phyloP scores from a whole-genome alignment of 2,113 vertebrate species.

The Corythaeola cristata region DNA sequence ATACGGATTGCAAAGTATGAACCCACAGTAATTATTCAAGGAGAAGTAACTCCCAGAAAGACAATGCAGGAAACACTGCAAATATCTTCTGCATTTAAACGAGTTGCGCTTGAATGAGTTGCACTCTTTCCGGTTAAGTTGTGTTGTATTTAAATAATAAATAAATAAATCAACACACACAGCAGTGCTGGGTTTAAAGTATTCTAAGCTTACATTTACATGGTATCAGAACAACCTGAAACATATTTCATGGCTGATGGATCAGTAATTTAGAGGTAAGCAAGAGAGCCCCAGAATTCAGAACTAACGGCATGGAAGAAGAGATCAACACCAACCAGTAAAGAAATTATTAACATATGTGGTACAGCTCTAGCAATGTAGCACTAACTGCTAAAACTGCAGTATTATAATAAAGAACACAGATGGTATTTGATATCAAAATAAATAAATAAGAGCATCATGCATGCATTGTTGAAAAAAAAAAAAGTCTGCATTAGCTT shows the following conservation, averaged over 20 bases:
- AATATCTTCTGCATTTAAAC: neutral
- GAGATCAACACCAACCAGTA: neutral
- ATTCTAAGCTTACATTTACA: neutral
- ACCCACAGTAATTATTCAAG: neutral
- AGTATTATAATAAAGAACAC: neutral
- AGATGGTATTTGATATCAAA: slow-evolving; percentile 19
- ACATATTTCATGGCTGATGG: neutral
- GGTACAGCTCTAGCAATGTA: neutral
- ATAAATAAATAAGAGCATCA: slow-evolving; percentile 5
- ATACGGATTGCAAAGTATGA: neutral
- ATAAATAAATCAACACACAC: neutral
- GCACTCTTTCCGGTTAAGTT: neutral
- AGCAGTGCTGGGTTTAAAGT: neutral
- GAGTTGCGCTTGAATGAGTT: neutral
- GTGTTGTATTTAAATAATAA: neutral
- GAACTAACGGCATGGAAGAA: neutral
- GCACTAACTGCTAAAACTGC: neutral
- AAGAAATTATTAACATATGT: slow-evolving; percentile 20
- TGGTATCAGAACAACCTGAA: neutral
- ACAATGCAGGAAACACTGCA: neutral
- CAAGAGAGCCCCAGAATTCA: neutral
- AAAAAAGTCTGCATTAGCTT: neutral
- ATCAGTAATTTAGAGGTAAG: neutral
- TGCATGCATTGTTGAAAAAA: neutral
- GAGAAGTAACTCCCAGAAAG: neutral